A percentile compares a stretch with the other conserved stretches of the same genome.
Evolutionary conservation across 2,797 vertebrate species (phyloP).

Genomic region (Clarias platycephalus): DNA sequence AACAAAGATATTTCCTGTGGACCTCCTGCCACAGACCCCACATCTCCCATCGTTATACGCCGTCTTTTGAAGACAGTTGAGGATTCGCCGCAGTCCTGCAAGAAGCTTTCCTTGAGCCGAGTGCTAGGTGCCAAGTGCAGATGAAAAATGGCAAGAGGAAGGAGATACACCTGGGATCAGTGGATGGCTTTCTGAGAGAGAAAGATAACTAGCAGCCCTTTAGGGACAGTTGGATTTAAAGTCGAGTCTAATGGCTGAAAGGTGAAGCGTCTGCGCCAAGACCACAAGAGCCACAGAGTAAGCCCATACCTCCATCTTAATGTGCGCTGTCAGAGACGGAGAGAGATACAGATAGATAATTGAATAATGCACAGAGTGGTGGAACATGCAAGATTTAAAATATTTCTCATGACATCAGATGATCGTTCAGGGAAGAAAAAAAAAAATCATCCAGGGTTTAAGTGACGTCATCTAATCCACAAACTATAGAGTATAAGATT

Average conservation of each 20-base stretch:
- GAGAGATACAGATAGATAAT: constrained; percentile 15
- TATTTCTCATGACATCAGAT: not conserved
- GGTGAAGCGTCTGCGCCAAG: constrained; percentile 25
- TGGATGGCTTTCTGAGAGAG: constrained; percentile 25
- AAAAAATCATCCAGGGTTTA: not conserved
- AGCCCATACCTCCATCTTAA: constrained; percentile 24
- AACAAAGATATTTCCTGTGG: constrained; percentile 37
- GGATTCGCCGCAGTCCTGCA: not conserved
- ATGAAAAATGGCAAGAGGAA: constrained; percentile 28
- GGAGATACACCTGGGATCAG: constrained; percentile 22
- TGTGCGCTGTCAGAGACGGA: not conserved
- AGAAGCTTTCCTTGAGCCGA: not conserved
- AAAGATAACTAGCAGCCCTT: constrained; percentile 17
- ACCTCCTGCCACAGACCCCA: constrained; percentile 19
- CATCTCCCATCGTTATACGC: constrained; percentile 4
- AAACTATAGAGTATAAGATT: not conserved
- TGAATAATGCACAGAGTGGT: constrained; percentile 3
- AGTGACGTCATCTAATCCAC: not conserved
- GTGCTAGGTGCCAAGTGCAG: constrained; percentile 9
- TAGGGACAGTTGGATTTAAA: constrained; percentile 32
- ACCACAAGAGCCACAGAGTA: constrained; percentile 46
- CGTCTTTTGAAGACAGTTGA: not conserved
- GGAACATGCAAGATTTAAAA: constrained; percentile 6
- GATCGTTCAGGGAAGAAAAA: not conserved
- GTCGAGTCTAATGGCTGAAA: constrained; percentile 47